Base-by-base conservation (phyloP, 2,113 vertebrate species). In the Podilymbus podiceps region DNA sequence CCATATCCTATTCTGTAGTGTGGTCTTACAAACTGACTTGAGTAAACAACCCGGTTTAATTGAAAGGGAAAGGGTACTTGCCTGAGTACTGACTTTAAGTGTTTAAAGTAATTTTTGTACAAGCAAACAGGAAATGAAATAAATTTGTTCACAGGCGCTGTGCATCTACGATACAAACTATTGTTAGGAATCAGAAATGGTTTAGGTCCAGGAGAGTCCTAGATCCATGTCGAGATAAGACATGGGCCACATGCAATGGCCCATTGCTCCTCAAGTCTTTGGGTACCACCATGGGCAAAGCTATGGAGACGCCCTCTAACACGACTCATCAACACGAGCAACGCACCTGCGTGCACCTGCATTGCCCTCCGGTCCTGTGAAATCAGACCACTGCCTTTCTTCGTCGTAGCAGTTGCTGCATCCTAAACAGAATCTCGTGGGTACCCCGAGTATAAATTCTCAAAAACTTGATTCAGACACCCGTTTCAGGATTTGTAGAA, bases 301-400 rank as follows among this genome's bases (percentile, higher is more conserved):
- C 20, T 30, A 4, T 5, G 15, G 17, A 67, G 14, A 40, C 13
- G 12, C 4, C 17, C 15, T 63, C 16, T 33, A 62, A 44, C 6
- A 8, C 2, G 18, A 44, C 23, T 12, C 44, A 75, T 33, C 42
- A 76, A 42, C 5, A 9, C 8, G 7, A 30, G 28, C 7, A 4
- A 67, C 1, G 3, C 19, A 55, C 21, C 4, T 23, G 2, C 13
- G 16, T 23, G 13, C 6, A 72, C 0, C 0, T 62, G 4, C 23
- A 28, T 58, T 71, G 6, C 11, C 20, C 35, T 6, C 20, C 23
- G 22, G 8, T 38, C 7, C 24, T 30, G 8, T 24, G 72, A 67
- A 63, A 46, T 38, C 17, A 58, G 30, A 62, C 8, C 15, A 30
- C 25, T 67, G 12, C 25, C 4, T 7, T 18, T 85, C 67, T 59